A percentile compares a stretch with the other conserved stretches of the same genome.
Evolutionary conservation across 1,140 invertebrate genomes (phyloP).

Genomic region (Rhopalosiphum maidis): DNA sequence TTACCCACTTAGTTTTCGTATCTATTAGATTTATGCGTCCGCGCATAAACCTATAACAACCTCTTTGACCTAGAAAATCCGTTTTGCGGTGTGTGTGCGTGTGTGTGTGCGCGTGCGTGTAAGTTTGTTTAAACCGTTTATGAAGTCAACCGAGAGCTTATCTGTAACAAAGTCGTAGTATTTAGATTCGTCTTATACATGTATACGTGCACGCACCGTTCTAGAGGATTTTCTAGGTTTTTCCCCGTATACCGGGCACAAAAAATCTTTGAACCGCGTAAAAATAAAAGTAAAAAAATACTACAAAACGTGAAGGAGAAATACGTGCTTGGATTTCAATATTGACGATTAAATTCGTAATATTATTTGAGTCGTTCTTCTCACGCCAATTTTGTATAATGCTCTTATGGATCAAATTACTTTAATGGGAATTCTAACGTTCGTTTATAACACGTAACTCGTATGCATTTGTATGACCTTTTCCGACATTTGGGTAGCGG

Average conservation of each 20-base stretch:
- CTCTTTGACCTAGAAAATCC: constrained; percentile 21
- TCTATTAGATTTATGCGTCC: not conserved
- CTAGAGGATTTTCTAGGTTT: not conserved
- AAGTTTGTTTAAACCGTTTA: not conserved
- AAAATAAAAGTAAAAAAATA: not conserved
- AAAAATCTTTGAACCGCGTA: not conserved
- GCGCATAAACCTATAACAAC: constrained; percentile 22
- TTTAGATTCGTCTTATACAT: not conserved
- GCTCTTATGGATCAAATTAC: not conserved
- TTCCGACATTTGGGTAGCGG: not conserved
- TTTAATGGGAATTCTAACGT: not conserved
- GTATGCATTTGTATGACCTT: not conserved
- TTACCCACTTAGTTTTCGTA: not conserved
- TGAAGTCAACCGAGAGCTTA: not conserved
- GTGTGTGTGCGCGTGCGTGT: not conserved
- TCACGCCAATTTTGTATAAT: not conserved
- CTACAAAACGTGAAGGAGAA: not conserved
- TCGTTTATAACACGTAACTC: not conserved
- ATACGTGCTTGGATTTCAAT: not conserved
- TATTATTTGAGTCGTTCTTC: not conserved
- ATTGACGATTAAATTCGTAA: not conserved
- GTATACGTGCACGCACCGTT: not conserved
- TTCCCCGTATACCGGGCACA: not conserved
- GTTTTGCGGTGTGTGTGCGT: not conserved
- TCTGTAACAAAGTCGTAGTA: constrained; percentile 4